A percentile compares a stretch with the other conserved stretches of the same genome.
Conservation (phyloP, 2,888 invertebrate genomes). For the Julus scandinavius region DNA sequence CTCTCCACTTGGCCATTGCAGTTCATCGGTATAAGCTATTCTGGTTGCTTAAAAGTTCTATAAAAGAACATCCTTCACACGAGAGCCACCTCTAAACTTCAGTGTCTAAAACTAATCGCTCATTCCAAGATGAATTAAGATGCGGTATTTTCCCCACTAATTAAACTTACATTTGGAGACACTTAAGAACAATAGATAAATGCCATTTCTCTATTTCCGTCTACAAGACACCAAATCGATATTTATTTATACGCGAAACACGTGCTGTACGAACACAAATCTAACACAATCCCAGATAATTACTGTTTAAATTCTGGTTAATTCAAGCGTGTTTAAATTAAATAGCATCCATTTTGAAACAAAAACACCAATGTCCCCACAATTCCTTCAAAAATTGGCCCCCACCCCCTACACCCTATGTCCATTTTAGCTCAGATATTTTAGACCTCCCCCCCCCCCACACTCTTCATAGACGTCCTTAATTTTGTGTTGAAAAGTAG, state of each 20-base stretch:
- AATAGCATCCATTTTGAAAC: too few species aligned
- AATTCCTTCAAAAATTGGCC: neutral
- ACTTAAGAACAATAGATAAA: neutral
- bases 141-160: neutral
- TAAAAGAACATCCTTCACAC: neutral
- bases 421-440: too few species aligned
- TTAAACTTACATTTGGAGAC: neutral
- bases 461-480: too few species aligned
- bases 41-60: neutral
- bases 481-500: too few species aligned
- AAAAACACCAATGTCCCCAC: neutral
- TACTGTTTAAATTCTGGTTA: neutral
- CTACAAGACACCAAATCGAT: neutral
- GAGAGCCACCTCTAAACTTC: neutral
- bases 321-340: neutral
- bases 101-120: neutral
- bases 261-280: neutral
- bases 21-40: neutral
- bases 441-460: too few species aligned
- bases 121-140: neutral
- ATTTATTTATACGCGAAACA: neutral
- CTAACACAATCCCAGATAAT: neutral
- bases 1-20: neutral
- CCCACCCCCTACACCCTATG: neutral
- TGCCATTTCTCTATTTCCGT: too few species aligned